A percentile compares a stretch with the other conserved stretches of the same genome.
These are phyloP conservation scores for Lasiurus cinereus DNA, from an alignment of 2,113 vertebrate genomes.

Conservation along the genomic window DNA sequence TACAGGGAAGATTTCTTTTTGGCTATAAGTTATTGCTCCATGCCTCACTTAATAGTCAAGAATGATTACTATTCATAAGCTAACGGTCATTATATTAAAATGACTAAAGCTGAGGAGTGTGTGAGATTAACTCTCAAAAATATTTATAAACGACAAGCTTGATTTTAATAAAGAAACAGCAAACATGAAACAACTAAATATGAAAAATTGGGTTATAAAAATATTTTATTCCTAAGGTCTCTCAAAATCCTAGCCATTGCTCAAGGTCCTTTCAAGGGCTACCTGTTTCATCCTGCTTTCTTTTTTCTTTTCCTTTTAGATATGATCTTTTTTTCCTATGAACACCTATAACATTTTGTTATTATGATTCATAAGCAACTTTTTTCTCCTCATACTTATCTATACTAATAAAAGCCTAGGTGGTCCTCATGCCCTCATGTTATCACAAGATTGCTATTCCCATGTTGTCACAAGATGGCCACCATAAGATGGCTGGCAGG, in stretches of 20 bases:
- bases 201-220: background rate
- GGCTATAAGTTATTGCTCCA: background rate
- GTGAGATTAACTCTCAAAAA: background rate
- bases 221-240: background rate
- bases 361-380: background rate
- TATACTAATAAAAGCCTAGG: too few relatives aligned
- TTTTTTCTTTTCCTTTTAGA: background rate
- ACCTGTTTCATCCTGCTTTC: background rate
- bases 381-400: background rate
- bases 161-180: background rate
- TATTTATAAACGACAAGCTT: slow-evolving; percentile 10
- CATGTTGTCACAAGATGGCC: too few relatives aligned
- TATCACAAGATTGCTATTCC: too few relatives aligned
- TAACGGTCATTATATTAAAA: background rate
- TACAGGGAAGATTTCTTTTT: background rate
- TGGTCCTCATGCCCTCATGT: too few relatives aligned
- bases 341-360: background rate
- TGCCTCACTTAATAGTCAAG: background rate
- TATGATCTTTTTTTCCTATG: background rate
- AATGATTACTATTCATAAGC: background rate
- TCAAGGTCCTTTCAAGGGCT: background rate
- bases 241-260: background rate
- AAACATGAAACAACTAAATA: background rate
- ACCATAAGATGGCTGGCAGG: too few relatives aligned
- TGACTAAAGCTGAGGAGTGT: background rate